phyloP scores from a whole-genome alignment of 2,888 invertebrate species.

The Halictus quadricinctus region DNA sequence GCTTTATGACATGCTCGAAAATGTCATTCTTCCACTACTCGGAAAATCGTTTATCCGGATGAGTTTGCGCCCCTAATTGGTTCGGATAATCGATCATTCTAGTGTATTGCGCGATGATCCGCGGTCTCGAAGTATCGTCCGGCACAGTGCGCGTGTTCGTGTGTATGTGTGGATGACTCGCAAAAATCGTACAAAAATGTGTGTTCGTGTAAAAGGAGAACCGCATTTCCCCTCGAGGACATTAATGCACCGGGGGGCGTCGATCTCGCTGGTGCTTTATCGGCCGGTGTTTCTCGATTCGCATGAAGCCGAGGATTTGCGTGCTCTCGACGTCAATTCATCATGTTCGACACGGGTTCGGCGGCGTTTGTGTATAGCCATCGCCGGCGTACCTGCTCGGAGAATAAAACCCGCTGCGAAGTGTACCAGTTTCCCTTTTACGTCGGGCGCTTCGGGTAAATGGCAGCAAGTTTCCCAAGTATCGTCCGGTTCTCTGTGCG shows the following conservation, averaged over 20 bases:
- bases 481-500: conserved; percentile 12
- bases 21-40: too few relatives aligned
- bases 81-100: too few relatives aligned
- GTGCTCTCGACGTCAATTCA: conserved; percentile 26
- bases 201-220: background rate
- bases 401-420: background rate
- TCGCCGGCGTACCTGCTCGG: conserved; percentile 21
- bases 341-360: conserved; percentile 36
- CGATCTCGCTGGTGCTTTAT: conserved; percentile 20
- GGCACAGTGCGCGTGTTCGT: background rate
- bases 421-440: conserved; percentile 22
- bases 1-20: too few relatives aligned
- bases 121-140: background rate
- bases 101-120: background rate
- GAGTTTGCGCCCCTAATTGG: too few relatives aligned
- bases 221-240: background rate
- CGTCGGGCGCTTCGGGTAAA: conserved; percentile 22
- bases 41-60: too few relatives aligned
- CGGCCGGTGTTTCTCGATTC: conserved; percentile 15
- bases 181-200: background rate
- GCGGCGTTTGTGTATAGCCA: background rate
- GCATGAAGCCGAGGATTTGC: conserved; percentile 31
- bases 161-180: background rate
- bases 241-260: conserved; percentile 22
- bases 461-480: conserved; percentile 25